A percentile compares a stretch with the other conserved stretches of the same genome.
phyloP scores from a whole-genome alignment of 2,113 vertebrate genomes.

The Pseudopipra pipra region DNA sequence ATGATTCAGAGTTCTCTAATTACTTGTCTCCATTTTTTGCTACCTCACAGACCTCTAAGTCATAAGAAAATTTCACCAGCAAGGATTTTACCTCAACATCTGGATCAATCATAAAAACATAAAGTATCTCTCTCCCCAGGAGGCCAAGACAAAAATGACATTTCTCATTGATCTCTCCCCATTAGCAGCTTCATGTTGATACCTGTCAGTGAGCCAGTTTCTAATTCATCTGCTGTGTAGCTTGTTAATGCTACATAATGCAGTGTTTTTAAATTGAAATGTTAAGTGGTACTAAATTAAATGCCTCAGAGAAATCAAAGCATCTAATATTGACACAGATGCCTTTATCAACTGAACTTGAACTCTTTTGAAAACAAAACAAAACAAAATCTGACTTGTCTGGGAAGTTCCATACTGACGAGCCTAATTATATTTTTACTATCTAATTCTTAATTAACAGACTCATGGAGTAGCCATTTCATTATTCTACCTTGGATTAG shows the following conservation, averaged over 20 bases:
- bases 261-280: slow-evolving; percentile 8
- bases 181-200: slow-evolving; percentile 22
- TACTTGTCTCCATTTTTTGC: background rate
- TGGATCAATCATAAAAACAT: background rate
- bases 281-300: background rate
- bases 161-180: slow-evolving; percentile 15
- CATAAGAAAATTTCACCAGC: background rate
- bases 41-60: background rate
- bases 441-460: background rate
- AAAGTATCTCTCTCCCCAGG: background rate
- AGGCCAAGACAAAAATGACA: background rate
- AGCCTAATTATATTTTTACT: background rate
- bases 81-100: background rate
- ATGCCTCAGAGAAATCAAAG: slow-evolving; percentile 19
- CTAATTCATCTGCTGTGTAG: background rate
- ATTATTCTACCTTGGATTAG: background rate
- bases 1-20: background rate
- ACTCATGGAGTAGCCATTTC: background rate
- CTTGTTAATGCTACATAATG: background rate
- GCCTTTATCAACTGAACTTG: background rate
- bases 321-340: background rate
- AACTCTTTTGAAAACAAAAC: background rate
- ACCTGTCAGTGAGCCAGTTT: slow-evolving; percentile 5
- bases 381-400: background rate
- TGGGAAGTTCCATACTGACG: background rate